phyloP scores from a whole-genome alignment of 2,888 invertebrate species.

The Dicyrtoma fusca region DNA sequence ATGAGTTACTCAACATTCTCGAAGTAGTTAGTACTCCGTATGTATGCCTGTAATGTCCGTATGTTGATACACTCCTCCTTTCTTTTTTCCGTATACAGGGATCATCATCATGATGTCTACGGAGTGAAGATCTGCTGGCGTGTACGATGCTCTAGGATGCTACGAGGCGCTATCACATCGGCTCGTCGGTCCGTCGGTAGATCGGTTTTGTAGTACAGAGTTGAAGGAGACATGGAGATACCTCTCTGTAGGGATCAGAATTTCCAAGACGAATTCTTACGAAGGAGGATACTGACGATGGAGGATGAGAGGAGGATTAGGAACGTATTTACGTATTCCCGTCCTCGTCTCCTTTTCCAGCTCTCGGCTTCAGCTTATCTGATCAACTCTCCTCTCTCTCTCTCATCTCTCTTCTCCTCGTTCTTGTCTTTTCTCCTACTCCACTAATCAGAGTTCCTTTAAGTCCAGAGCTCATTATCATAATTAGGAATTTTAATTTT shows the following conservation, averaged over 20 bases:
- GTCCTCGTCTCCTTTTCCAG: constrained; percentile 30
- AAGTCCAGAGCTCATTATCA: constrained; percentile 44
- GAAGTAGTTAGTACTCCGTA: not conserved
- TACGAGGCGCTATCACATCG: not conserved
- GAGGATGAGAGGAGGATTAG: not conserved
- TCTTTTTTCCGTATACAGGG: not conserved
- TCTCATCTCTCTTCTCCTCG: constrained; percentile 29
- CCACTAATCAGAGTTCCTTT: constrained; percentile 43
- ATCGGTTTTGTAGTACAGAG: not conserved
- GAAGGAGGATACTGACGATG: not conserved
- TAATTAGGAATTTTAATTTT: constrained; percentile 52
- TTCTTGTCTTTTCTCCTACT: constrained; percentile 15
- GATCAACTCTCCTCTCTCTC: constrained; percentile 37
- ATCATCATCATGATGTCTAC: too few relatives aligned
- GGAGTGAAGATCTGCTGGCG: not conserved
- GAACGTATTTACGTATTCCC: constrained; percentile 21
- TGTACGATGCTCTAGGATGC: too few relatives aligned
- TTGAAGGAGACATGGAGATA: not conserved
- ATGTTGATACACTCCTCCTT: not conserved
- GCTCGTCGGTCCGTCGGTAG: not conserved
- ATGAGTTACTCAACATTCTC: constrained; percentile 27
- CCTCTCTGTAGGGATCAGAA: too few relatives aligned
- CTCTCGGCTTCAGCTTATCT: constrained; percentile 36
- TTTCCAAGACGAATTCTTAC: too few relatives aligned
- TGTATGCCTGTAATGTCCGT: constrained; percentile 8